These are phyloP conservation scores for Sisyra nigra DNA, from an alignment of 2,888 invertebrate genomes.

Conservation along the genomic window DNA sequence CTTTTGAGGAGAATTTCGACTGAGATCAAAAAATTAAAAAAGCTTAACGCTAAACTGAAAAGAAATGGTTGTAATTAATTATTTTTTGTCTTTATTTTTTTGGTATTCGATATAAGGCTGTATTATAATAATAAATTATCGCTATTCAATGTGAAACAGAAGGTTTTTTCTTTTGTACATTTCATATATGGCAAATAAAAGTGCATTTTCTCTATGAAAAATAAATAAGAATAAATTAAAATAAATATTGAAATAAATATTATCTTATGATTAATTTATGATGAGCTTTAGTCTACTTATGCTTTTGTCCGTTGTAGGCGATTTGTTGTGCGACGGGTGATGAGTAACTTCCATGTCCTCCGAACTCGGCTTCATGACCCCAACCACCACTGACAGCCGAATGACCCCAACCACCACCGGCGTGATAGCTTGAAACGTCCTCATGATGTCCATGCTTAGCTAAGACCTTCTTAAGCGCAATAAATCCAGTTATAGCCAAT, in stretches of 20 bases:
- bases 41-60: no score
- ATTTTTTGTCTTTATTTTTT: no score
- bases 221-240: not conserved
- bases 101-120: no score
- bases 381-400: conserved; percentile 2
- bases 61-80: no score
- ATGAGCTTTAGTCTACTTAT: conserved; percentile 1
- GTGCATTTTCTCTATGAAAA: not conserved
- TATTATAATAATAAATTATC: no score
- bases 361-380: conserved; percentile 8
- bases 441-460: not conserved
- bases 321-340: conserved; percentile 32
- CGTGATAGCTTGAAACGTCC: conserved; percentile 1
- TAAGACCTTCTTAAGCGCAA: conserved; percentile 15
- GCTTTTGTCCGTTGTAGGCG: conserved; percentile 32
- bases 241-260: not conserved
- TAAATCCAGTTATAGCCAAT: conserved; percentile 37
- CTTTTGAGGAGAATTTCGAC: no score
- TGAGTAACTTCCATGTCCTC: conserved; percentile 30
- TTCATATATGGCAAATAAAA: no score
- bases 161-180: no score
- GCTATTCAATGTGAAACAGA: no score
- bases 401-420: conserved; percentile 9
- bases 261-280: not conserved
- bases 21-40: no score